phyloP scores from a whole-genome alignment of 1,140 invertebrate species.

The Drosophila erecta region DNA sequence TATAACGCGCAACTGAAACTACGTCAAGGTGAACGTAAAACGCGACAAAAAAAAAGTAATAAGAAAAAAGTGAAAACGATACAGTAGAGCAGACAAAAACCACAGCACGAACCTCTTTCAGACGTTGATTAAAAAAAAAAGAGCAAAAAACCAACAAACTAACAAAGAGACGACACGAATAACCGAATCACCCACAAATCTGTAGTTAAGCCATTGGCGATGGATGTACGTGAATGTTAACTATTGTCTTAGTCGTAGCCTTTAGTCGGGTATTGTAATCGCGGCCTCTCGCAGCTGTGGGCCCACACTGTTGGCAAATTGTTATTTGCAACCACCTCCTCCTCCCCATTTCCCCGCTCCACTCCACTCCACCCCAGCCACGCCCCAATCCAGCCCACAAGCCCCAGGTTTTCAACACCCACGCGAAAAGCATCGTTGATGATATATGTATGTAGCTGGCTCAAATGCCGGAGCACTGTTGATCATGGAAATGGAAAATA shows the following conservation, averaged over 20 bases:
- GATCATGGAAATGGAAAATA: slow-evolving; percentile 35
- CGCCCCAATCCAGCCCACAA: not conserved
- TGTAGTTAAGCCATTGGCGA: slow-evolving; percentile 2
- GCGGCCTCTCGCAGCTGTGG: not conserved
- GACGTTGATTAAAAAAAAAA: not conserved
- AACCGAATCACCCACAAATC: slow-evolving; percentile 12
- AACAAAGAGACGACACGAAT: not conserved
- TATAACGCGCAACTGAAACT: slow-evolving; percentile 13
- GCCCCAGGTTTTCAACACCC: slow-evolving; percentile 16
- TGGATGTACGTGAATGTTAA: slow-evolving; percentile 42
- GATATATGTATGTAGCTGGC: slow-evolving; percentile 10
- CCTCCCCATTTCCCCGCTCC: not conserved
- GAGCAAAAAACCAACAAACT: not conserved
- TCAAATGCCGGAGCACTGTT: slow-evolving; percentile 20
- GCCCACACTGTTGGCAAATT: slow-evolving; percentile 21
- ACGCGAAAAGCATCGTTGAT: slow-evolving; percentile 2
- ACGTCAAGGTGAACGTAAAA: slow-evolving; percentile 4
- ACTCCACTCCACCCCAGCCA: not conserved
- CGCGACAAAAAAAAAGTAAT: too few species aligned
- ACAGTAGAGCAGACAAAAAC: slow-evolving; percentile 3
- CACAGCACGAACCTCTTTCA: slow-evolving; percentile 6
- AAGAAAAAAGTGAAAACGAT: slow-evolving; percentile 12
- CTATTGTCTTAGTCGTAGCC: slow-evolving; percentile 55
- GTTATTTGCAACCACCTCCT: slow-evolving; percentile 40
- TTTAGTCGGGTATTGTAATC: slow-evolving; percentile 12